Percentiles rank a stretch among this genome's conserved stretches.
phyloP scores from a whole-genome alignment of 2,888 invertebrate genomes.

The Urechis unicinctus region DNA sequence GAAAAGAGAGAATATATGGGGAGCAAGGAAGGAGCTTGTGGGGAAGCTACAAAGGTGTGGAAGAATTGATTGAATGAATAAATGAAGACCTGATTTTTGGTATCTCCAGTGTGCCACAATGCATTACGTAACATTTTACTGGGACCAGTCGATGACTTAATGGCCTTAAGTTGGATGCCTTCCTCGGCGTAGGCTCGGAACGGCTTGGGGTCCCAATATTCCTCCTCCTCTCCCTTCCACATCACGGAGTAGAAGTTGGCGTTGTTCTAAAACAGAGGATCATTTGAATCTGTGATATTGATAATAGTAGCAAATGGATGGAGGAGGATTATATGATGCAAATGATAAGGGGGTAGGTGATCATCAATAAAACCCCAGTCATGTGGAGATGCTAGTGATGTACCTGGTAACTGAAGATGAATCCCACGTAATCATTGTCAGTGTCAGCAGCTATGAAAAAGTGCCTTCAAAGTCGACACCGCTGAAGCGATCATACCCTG shows the following conservation, averaged over 20 bases:
- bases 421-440: constrained; percentile 94
- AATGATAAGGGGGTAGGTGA: too few species aligned
- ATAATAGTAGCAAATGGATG: too few species aligned
- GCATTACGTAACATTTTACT: constrained; percentile 85
- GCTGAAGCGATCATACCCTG: constrained; percentile 71
- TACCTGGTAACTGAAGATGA: constrained; percentile 77
- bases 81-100: constrained; percentile 74
- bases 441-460: constrained; percentile 85
- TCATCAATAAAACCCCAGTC: too few species aligned
- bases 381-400: too few species aligned
- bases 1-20: too few species aligned
- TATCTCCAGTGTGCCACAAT: constrained; percentile 90
- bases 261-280: constrained; percentile 60
- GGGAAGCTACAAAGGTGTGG: too few species aligned
- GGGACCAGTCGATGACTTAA: constrained; percentile 85
- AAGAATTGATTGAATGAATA: too few species aligned
- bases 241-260: constrained; percentile 88
- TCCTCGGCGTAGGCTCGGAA: constrained; percentile 81
- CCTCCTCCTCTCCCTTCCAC: constrained; percentile 94
- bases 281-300: too few species aligned
- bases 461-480: constrained; percentile 96
- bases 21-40: too few species aligned
- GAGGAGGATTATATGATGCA: too few species aligned
- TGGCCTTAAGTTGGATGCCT: constrained; percentile 86
- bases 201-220: constrained; percentile 73